These are phyloP conservation scores for Oostethus manadensis DNA, from an alignment of 2,113 vertebrate genomes.

Conservation along the genomic window DNA sequence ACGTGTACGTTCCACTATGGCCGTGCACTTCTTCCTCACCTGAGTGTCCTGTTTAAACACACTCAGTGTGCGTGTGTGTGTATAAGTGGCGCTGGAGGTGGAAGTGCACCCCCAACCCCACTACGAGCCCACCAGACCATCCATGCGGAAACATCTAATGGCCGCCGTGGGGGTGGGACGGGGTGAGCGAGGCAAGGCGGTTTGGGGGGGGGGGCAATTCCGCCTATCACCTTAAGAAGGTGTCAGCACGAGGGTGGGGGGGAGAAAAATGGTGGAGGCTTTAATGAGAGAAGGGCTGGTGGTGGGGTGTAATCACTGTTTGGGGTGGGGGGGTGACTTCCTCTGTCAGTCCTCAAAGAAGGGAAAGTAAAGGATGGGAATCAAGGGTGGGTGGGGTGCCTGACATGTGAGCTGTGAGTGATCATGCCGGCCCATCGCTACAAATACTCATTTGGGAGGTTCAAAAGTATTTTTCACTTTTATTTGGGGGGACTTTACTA, in stretches of 20 bases:
- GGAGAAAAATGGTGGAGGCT: constrained; percentile 54
- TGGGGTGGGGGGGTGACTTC: constrained; percentile 22
- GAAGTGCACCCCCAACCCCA: constrained; percentile 13
- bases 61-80: background rate
- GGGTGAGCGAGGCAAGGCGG: background rate
- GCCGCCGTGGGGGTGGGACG: constrained; percentile 38
- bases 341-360: constrained; percentile 45
- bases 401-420: constrained; percentile 17
- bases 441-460: too few species aligned
- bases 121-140: constrained; percentile 23
- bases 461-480: too few species aligned
- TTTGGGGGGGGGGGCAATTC: constrained; percentile 45
- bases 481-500: too few species aligned
- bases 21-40: too few species aligned
- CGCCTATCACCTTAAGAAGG: constrained; percentile 63
- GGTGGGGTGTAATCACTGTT: constrained; percentile 41
- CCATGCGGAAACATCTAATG: constrained; percentile 50
- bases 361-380: constrained; percentile 46
- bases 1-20: too few species aligned
- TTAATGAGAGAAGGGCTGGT: constrained; percentile 56
- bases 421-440: background rate
- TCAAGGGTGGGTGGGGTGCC: background rate
- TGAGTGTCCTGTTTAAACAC: background rate
- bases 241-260: too few species aligned
- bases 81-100: constrained; percentile 8